phyloP scores from a whole-genome alignment of 2,113 vertebrate genomes.

The Pyrgilauda ruficollis region DNA sequence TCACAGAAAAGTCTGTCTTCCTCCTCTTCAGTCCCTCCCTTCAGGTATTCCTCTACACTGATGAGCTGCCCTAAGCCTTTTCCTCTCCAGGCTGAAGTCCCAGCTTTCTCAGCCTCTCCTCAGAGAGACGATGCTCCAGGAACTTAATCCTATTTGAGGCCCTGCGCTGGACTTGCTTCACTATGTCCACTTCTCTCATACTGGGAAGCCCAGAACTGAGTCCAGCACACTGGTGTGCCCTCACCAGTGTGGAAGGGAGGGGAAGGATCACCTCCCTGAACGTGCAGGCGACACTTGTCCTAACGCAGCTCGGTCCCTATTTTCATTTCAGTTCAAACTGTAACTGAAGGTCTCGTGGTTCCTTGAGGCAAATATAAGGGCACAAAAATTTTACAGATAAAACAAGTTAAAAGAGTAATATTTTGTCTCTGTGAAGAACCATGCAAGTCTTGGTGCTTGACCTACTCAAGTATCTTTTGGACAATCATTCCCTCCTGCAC shows the following conservation, averaged over 20 bases:
- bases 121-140: background rate
- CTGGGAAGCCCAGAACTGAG: background rate
- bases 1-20: background rate
- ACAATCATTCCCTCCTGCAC: background rate
- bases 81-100: background rate
- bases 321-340: background rate
- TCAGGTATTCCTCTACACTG: background rate
- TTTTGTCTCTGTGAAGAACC: background rate
- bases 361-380: background rate
- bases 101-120: background rate
- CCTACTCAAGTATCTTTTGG: background rate
- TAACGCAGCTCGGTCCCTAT: background rate
- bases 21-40: background rate
- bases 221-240: background rate
- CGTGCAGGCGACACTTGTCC: background rate
- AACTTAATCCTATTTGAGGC: background rate
- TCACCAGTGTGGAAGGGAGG: rapidly evolving
- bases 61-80: background rate
- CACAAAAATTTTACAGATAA: background rate
- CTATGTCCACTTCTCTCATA: background rate
- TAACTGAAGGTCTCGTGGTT: background rate
- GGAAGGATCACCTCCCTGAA: background rate
- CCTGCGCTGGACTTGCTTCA: background rate
- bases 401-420: background rate
- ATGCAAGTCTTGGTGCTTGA: background rate